Evolutionary conservation across 2,888 invertebrate species (phyloP).

Genomic region (Cataglyphis albicans): DNA sequence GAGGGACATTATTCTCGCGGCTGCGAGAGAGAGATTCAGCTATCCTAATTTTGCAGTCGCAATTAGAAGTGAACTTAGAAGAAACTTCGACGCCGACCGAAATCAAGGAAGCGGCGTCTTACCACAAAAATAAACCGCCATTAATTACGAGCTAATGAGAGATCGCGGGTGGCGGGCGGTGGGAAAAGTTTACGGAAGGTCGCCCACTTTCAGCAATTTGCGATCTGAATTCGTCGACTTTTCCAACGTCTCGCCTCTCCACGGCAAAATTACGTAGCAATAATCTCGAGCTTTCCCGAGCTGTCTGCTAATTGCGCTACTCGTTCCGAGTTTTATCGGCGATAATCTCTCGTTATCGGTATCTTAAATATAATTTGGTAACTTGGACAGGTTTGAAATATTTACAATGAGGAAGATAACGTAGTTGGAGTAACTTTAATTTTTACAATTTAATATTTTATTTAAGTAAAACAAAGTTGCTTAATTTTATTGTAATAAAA

Average conservation of each 20-base stretch:
- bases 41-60: slow-evolving; percentile 44
- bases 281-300: slow-evolving; percentile 37
- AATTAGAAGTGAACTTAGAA: slow-evolving; percentile 47
- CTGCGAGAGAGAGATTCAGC: slow-evolving; percentile 21
- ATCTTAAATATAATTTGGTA: slow-evolving; percentile 16
- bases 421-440: neutral
- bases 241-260: slow-evolving; percentile 25
- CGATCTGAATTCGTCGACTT: slow-evolving; percentile 53
- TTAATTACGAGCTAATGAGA: slow-evolving; percentile 58
- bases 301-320: slow-evolving; percentile 40
- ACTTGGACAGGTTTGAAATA: slow-evolving; percentile 9
- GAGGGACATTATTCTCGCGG: slow-evolving; percentile 36
- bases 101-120: slow-evolving; percentile 51
- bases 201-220: slow-evolving; percentile 52
- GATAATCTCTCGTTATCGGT: slow-evolving; percentile 50
- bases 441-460: neutral
- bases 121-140: slow-evolving; percentile 57
- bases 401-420: neutral
- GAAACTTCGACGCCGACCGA: slow-evolving; percentile 43
- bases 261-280: slow-evolving; percentile 46
- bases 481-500: neutral
- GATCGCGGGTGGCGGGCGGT: slow-evolving; percentile 20
- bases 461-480: neutral
- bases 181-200: slow-evolving; percentile 45
- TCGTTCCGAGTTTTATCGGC: slow-evolving; percentile 37